Evolutionary conservation across 2,113 vertebrate species (phyloP).

Genomic region (Petroica traversi): DNA sequence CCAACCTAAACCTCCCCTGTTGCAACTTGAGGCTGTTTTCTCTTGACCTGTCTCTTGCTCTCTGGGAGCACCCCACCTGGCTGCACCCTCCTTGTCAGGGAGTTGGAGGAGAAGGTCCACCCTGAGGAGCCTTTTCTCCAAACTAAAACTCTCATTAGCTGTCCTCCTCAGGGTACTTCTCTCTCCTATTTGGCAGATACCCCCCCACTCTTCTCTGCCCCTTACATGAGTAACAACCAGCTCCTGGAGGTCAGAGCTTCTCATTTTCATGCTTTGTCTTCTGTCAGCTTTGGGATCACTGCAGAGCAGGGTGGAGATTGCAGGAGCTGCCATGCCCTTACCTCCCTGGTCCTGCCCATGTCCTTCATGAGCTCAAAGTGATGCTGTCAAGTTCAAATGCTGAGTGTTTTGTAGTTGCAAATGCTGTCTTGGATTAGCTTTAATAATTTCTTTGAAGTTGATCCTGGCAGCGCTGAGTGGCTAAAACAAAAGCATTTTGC

Average conservation of each 20-base stretch:
- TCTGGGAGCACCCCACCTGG: neutral
- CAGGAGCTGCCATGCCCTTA: neutral
- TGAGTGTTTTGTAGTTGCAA: neutral
- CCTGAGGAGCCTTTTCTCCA: neutral
- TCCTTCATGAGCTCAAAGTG: neutral
- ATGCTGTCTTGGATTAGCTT: conserved; percentile 39
- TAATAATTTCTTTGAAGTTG: conserved; percentile 47
- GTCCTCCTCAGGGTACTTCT: neutral
- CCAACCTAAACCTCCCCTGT: neutral
- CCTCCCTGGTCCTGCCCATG: neutral
- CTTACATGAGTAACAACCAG: neutral
- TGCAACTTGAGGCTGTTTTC: neutral
- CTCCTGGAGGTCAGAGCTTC: neutral
- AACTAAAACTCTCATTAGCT: neutral
- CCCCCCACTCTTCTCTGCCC: neutral
- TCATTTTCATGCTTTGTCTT: neutral
- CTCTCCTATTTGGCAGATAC: neutral
- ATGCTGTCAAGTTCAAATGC: neutral
- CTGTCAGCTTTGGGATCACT: neutral
- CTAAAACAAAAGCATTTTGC: conserved; percentile 21
- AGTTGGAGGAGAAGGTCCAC: neutral
- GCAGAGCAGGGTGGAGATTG: neutral
- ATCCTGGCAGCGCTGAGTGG: neutral
- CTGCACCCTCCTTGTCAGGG: neutral
- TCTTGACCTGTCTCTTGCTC: neutral